Percentiles rank a stretch among this genome's conserved stretches.
phyloP scores from a whole-genome alignment of 2,797 vertebrate genomes.

The Mallotus villosus region DNA sequence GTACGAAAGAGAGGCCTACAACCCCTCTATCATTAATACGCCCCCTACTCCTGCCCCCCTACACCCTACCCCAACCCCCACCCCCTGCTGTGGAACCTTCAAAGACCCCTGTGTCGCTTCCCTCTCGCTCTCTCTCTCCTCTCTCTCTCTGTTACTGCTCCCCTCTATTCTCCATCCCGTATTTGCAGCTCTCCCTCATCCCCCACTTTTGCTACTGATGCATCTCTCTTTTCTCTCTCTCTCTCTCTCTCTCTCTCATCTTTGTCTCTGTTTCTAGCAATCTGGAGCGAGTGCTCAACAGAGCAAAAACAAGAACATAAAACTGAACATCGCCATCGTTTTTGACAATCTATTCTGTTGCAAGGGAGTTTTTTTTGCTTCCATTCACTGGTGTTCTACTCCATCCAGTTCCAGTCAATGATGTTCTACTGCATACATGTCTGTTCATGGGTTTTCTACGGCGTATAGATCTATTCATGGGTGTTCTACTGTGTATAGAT shows the following conservation, averaged over 20 bases:
- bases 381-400: not conserved
- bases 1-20: conserved; percentile 40
- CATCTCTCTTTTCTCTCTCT: conserved; percentile 30
- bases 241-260: conserved; percentile 35
- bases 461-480: no score
- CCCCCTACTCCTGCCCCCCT: conserved; percentile 16
- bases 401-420: not conserved
- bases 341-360: conserved; percentile 3
- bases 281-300: conserved; percentile 47
- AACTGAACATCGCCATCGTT: conserved; percentile 17
- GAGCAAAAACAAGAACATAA: not conserved
- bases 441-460: no score
- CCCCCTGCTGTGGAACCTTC: conserved; percentile 55
- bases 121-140: conserved; percentile 33
- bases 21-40: no score
- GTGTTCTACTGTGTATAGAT: no score
- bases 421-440: no score
- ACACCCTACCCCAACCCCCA: conserved; percentile 48
- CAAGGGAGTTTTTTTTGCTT: no score
- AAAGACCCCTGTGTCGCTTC: conserved; percentile 60
- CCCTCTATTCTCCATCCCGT: not conserved
- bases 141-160: not conserved
- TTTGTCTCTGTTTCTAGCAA: conserved; percentile 15
- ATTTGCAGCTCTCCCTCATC: no score
- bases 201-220: conserved; percentile 34